Conservation (phyloP, 2,888 invertebrate species). For the Sarcophaga carnaria region DNA sequence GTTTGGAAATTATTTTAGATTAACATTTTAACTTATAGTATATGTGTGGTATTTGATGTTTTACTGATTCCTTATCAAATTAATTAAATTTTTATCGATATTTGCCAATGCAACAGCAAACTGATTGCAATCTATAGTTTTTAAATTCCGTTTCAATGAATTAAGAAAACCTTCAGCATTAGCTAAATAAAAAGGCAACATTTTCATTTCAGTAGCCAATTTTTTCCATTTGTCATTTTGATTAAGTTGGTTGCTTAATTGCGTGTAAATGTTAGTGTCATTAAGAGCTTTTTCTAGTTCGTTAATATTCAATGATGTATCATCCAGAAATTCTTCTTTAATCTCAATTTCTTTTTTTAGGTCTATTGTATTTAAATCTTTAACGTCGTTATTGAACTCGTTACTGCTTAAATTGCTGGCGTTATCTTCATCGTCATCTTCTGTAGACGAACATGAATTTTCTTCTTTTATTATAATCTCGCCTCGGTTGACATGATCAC, state of each 20-base stretch:
- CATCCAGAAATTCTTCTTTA: constrained; percentile 54
- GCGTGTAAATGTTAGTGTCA: constrained; percentile 79
- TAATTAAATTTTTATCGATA: constrained; percentile 68
- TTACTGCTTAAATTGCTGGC: constrained; percentile 30
- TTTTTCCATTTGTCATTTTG: constrained; percentile 84
- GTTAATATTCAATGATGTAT: constrained; percentile 11
- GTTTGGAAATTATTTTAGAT: background rate
- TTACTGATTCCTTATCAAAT: constrained; percentile 39
- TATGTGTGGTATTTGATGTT: background rate
- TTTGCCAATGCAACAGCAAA: constrained; percentile 72
- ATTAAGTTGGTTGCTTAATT: constrained; percentile 81
- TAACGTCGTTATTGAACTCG: background rate
- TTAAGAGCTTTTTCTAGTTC: constrained; percentile 75
- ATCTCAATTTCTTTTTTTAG: constrained; percentile 70
- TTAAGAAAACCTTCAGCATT: constrained; percentile 84
- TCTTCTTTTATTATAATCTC: constrained; percentile 73
- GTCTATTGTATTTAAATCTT: background rate
- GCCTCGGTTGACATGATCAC: constrained; percentile 8
- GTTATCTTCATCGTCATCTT: constrained; percentile 77
- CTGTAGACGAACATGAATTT: constrained; percentile 75
- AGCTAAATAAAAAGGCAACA: constrained; percentile 83
- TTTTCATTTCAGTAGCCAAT: constrained; percentile 83
- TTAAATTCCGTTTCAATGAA: constrained; percentile 77
- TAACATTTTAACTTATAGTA: background rate
- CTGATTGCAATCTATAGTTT: constrained; percentile 67